These are phyloP conservation scores for Sitta europaea DNA, from an alignment of 2,113 vertebrate species.

Conservation along the genomic window DNA sequence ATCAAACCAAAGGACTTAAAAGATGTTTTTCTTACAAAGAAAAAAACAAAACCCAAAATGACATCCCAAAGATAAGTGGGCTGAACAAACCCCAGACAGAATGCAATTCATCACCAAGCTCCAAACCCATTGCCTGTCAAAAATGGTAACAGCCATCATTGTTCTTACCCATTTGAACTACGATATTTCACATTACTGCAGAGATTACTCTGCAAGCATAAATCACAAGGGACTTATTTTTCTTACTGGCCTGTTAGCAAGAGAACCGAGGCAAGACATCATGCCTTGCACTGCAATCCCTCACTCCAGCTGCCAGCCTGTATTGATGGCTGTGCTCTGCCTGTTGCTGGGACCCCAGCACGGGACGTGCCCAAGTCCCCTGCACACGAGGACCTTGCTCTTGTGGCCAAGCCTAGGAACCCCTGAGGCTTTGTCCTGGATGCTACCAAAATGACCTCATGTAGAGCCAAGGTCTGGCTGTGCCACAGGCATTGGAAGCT, in stretches of 20 bases:
- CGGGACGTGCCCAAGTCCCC: fast-evolving
- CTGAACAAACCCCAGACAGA: conserved; percentile 18
- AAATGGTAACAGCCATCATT: conserved; percentile 36
- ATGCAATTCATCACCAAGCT: conserved; percentile 31
- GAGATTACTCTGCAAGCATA: conserved; percentile 22
- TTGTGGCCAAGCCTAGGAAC: not conserved
- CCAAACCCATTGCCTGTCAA: conserved; percentile 36
- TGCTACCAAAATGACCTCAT: not conserved
- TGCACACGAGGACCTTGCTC: not conserved
- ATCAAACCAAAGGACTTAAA: conserved; percentile 2
- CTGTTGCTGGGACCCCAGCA: not conserved
- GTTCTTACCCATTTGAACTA: conserved; percentile 28
- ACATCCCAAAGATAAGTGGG: conserved; percentile 48
- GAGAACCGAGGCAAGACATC: conserved; percentile 4
- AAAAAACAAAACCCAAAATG: conserved; percentile 3
- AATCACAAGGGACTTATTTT: conserved; percentile 50
- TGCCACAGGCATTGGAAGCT: not conserved
- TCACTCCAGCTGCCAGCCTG: not conserved
- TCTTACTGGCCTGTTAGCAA: conserved; percentile 22
- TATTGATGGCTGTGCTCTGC: not conserved
- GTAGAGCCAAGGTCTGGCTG: not conserved
- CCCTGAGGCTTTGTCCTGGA: not conserved
- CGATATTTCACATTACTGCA: conserved; percentile 36
- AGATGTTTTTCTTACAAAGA: not conserved
- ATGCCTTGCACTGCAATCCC: not conserved